Evolutionary conservation across 1,140 invertebrate species (phyloP).

Genomic region (Lithobius niger): DNA sequence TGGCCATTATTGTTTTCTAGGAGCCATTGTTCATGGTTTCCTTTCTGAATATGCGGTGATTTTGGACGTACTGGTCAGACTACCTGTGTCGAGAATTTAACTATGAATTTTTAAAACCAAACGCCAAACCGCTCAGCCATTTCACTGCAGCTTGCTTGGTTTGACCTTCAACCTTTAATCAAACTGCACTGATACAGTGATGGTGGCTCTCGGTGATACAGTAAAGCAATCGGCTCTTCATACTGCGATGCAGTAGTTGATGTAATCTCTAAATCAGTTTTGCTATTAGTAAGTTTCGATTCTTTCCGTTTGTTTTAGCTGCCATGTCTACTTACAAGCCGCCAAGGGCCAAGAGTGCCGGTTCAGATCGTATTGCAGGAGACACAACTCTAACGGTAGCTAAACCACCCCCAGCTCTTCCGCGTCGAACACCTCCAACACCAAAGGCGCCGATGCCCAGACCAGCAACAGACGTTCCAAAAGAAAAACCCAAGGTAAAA

Average conservation of each 20-base stretch:
- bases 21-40: no score
- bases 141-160: no score
- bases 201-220: conserved; percentile 2
- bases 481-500: conserved; percentile 9
- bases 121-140: no score
- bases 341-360: conserved; percentile 19
- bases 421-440: background rate
- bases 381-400: conserved; percentile 7
- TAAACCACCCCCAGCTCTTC: background rate
- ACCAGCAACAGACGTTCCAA: background rate
- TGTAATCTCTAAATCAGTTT: background rate
- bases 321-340: conserved; percentile 16
- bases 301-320: conserved; percentile 13
- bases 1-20: no score
- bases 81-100: no score
- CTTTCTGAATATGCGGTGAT: no score
- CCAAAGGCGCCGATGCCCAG: background rate
- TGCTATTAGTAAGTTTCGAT: conserved; percentile 2
- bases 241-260: no score
- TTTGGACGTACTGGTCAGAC: no score
- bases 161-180: no score
- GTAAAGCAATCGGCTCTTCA: no score
- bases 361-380: conserved; percentile 17
- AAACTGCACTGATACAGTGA: no score
- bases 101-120: no score